phyloP scores from a whole-genome alignment of 2,888 invertebrate genomes.

The Leptothorax acervorum region DNA sequence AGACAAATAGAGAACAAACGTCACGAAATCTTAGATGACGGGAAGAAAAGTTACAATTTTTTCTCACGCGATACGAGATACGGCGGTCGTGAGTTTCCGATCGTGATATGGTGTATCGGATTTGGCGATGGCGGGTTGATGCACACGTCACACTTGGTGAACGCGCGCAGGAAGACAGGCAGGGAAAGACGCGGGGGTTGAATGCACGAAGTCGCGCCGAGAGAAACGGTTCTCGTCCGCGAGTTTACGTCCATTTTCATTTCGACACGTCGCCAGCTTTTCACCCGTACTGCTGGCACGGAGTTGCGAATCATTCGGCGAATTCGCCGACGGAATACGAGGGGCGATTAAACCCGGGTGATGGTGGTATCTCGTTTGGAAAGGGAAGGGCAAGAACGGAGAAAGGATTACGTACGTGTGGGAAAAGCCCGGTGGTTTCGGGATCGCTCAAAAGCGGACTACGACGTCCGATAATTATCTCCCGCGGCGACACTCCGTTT shows the following conservation, averaged over 20 bases:
- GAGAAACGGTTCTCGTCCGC: slow-evolving; percentile 54
- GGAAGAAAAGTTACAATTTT: slow-evolving; percentile 24
- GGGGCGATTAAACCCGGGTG: slow-evolving; percentile 57
- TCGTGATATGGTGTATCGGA: slow-evolving; percentile 34
- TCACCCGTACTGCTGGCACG: slow-evolving; percentile 22
- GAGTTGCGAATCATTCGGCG: slow-evolving; percentile 28
- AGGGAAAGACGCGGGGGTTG: slow-evolving; percentile 6
- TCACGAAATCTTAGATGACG: not conserved
- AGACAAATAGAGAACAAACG: not conserved
- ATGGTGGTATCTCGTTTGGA: slow-evolving; percentile 47
- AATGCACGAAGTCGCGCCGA: slow-evolving; percentile 23
- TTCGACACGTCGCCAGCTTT: slow-evolving; percentile 55
- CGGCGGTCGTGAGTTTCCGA: slow-evolving; percentile 11
- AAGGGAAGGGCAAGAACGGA: slow-evolving; percentile 31
- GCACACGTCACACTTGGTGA: slow-evolving; percentile 58
- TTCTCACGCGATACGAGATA: not conserved
- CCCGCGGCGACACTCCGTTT: slow-evolving; percentile 43
- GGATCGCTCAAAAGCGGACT: slow-evolving; percentile 59
- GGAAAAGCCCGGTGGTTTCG: slow-evolving; percentile 51
- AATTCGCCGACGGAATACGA: slow-evolving; percentile 35
- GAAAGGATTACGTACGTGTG: slow-evolving; percentile 60
- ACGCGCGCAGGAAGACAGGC: slow-evolving; percentile 36
- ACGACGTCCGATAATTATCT: slow-evolving; percentile 41
- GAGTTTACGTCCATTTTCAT: slow-evolving; percentile 74
- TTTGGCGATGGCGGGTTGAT: slow-evolving; percentile 55